Base-by-base conservation (phyloP, 2,113 vertebrate species). In the Crotophaga sulcirostris region DNA sequence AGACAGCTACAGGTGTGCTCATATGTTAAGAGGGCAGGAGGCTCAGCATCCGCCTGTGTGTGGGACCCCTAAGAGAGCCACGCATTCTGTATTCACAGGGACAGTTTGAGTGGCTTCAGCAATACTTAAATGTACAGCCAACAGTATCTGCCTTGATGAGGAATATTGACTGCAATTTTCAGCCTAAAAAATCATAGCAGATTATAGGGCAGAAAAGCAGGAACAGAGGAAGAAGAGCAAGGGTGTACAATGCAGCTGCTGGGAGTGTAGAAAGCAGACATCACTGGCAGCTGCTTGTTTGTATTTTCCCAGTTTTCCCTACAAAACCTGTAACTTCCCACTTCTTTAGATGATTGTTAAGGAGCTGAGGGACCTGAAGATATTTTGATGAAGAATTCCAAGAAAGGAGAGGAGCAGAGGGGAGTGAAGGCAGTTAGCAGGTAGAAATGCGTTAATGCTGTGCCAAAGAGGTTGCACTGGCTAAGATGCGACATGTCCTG, bases 41-140 rank as follows among this genome's bases (percentile, higher is more conserved):
- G 33, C 34, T 75, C 0, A 0, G 31, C n/a, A 31, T 75, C 47
- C 25, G 4, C 9, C 62, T 23, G 2, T 2, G 4, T 24, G 25
- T 16, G 68, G n/a, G 72, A 76, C 18, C 13, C 4, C 8, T 19
- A 1, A n/a, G 49, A 51, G 8, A 20, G 21, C 49, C 38, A 16
- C 0, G 0, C 13, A 2, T 38, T 51, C 31, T 1, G 1, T 34
- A n/a, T 9, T 78, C 66, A 40, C 0, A 0, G 38, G 16, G 52
- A 49, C 8, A 66, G 13, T 29, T 38, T 67, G 54, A 26, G 28
- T 40, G 18, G 10, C 34, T 69, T 66, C 54, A 56, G n/a, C 62
- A 44, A 8, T 13, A 13, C 42, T 21, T 34, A n/a, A 31, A 8
- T 23, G 59, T 1, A 6, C 52, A 77, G 9, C 11, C 59, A 87